A percentile compares a stretch with the other conserved stretches of the same genome.
Conservation (phyloP, 1,140 invertebrate species). For the Drosophila insularis region DNA sequence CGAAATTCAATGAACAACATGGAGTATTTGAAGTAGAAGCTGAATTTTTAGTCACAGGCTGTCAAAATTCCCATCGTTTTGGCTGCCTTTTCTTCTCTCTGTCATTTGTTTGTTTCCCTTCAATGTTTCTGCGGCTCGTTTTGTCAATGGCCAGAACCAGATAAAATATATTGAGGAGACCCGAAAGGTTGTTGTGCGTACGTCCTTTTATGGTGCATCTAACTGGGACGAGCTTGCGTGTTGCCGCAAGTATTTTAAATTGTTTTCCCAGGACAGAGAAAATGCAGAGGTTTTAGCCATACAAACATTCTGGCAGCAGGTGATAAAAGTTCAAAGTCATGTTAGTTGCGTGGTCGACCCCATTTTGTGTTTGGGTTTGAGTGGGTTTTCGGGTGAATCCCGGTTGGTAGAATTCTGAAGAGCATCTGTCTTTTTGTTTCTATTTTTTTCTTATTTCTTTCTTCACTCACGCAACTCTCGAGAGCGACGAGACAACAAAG, state of each 20-base stretch:
- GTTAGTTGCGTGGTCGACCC: slow-evolving; percentile 47
- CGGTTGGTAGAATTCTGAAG: background rate
- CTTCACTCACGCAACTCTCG: slow-evolving; percentile 33
- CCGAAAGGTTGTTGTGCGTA: slow-evolving; percentile 24
- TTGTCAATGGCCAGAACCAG: slow-evolving; percentile 38
- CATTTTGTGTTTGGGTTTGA: too few relatives aligned
- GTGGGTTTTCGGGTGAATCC: background rate
- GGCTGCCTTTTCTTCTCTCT: background rate
- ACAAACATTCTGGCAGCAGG: slow-evolving; percentile 39
- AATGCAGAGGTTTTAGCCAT: slow-evolving; percentile 2
- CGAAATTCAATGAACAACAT: slow-evolving; percentile 7
- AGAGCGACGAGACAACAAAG: slow-evolving; percentile 38
- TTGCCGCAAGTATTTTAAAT: slow-evolving; percentile 59
- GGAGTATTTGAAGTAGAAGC: slow-evolving; percentile 1
- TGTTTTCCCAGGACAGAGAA: slow-evolving; percentile 39
- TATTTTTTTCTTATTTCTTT: slow-evolving; percentile 29
- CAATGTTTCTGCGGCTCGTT: slow-evolving; percentile 29
- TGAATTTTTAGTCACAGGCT: background rate
- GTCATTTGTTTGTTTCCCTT: slow-evolving; percentile 33
- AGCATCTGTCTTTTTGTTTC: slow-evolving; percentile 20
- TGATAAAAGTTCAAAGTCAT: slow-evolving; percentile 72
- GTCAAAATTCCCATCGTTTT: slow-evolving; percentile 8
- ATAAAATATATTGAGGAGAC: slow-evolving; percentile 34
- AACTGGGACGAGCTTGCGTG: slow-evolving; percentile 31
- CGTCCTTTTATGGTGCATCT: background rate